phyloP scores from a whole-genome alignment of 2,888 invertebrate species.

The Heliconius aoede region DNA sequence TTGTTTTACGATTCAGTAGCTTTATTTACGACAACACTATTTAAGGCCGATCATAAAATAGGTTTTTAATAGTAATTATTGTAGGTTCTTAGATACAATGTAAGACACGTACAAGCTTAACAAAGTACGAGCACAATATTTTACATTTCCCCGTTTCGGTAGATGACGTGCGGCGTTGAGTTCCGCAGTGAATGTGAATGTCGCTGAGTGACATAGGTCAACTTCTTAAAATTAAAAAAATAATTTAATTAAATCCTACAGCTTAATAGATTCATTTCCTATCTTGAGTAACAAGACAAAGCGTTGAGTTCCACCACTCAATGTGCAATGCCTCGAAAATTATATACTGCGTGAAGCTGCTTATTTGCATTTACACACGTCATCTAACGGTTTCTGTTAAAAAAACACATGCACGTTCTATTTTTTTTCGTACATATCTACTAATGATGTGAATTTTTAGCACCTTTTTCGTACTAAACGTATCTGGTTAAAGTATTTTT shows the following conservation, averaged over 20 bases:
- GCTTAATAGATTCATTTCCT: neutral
- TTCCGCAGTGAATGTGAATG: too few species aligned
- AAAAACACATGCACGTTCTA: neutral
- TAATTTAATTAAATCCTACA: too few species aligned
- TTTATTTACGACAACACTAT: constrained; percentile 39
- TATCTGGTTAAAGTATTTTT: neutral
- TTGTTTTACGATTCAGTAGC: constrained; percentile 37
- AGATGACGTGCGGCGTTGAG: too few species aligned
- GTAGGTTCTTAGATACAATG: constrained; percentile 17
- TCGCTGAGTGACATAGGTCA: too few species aligned
- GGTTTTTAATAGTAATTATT: constrained; percentile 7
- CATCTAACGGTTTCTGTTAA: constrained; percentile 3
- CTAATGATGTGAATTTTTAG: neutral
- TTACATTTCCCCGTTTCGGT: too few species aligned
- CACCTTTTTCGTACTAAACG: neutral
- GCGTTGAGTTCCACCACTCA: neutral
- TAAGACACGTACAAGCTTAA: neutral
- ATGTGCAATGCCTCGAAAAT: too few species aligned
- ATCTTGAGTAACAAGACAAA: neutral
- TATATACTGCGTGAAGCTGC: neutral
- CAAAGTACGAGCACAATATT: neutral
- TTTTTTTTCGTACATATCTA: neutral
- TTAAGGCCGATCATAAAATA: constrained; percentile 41
- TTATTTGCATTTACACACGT: neutral
- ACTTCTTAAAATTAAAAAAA: too few species aligned